Conservation (phyloP, 2,113 vertebrate species). For the Trichomycterus rosablanca region DNA sequence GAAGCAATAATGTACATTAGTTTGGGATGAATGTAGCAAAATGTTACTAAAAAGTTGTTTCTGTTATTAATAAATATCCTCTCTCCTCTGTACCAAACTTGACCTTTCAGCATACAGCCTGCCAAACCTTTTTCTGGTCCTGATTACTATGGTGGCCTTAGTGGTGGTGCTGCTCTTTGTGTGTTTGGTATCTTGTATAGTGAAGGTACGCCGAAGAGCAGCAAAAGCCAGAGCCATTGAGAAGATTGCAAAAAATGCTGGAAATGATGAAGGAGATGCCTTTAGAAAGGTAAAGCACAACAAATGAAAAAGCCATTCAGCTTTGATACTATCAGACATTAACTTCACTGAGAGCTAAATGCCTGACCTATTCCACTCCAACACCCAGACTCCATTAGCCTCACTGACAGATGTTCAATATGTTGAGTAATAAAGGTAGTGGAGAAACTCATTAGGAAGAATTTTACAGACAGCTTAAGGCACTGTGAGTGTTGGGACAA, state of each 20-base stretch:
- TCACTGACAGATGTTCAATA: neutral
- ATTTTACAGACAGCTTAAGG: neutral
- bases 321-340: neutral
- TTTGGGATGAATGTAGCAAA: no score
- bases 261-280: constrained; percentile 67
- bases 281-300: constrained; percentile 65
- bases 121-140: constrained; percentile 62
- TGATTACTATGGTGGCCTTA: constrained; percentile 66
- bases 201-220: constrained; percentile 69
- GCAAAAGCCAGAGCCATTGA: constrained; percentile 63
- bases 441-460: neutral
- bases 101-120: constrained; percentile 58
- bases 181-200: constrained; percentile 69
- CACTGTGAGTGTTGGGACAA: neutral
- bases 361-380: neutral
- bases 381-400: neutral
- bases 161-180: constrained; percentile 68
- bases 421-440: neutral
- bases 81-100: no score
- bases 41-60: no score
- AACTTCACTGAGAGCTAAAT: neutral
- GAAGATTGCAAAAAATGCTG: constrained; percentile 64
- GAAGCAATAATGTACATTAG: no score
- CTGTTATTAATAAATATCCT: no score
- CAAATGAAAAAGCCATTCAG: neutral